Conservation (phyloP, 2,888 invertebrate species). For the Ophion costatus region DNA sequence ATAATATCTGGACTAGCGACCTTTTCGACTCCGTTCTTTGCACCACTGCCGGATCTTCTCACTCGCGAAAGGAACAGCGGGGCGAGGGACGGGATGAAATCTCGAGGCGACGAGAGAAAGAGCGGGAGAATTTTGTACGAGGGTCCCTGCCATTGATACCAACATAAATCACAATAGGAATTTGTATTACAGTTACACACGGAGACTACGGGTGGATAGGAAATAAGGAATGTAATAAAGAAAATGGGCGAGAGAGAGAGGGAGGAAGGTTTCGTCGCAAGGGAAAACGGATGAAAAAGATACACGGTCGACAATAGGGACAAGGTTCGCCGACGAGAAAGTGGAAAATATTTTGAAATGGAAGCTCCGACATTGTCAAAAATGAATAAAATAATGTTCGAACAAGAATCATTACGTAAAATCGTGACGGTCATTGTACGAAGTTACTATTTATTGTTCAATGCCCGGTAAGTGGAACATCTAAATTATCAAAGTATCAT, state of each 20-base stretch:
- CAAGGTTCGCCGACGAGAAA: not conserved
- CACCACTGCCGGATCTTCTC: slow-evolving; percentile 35
- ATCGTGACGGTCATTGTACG: no score
- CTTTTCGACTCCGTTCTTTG: slow-evolving; percentile 54
- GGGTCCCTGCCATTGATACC: slow-evolving; percentile 82
- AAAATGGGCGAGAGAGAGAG: slow-evolving; percentile 78
- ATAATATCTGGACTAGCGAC: slow-evolving; percentile 79
- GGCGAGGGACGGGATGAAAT: slow-evolving; percentile 64
- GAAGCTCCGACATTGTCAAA: not conserved
- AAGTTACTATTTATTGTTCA: no score
- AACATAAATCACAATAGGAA: slow-evolving; percentile 84
- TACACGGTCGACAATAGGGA: not conserved
- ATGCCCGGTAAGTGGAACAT: no score
- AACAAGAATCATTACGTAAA: no score
- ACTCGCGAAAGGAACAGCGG: slow-evolving; percentile 20
- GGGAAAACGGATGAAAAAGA: slow-evolving; percentile 35
- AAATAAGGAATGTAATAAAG: slow-evolving; percentile 84
- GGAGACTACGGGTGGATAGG: slow-evolving; percentile 81
- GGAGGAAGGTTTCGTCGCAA: slow-evolving; percentile 19
- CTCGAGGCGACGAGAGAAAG: slow-evolving; percentile 64
- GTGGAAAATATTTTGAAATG: no score
- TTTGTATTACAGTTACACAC: slow-evolving; percentile 83
- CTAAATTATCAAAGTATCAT: no score
- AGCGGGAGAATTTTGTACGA: slow-evolving; percentile 57
- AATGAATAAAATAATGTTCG: not conserved